Evolutionary conservation across 2,888 invertebrate genomes (phyloP).

Genomic region (Eupithecia subfuscata): DNA sequence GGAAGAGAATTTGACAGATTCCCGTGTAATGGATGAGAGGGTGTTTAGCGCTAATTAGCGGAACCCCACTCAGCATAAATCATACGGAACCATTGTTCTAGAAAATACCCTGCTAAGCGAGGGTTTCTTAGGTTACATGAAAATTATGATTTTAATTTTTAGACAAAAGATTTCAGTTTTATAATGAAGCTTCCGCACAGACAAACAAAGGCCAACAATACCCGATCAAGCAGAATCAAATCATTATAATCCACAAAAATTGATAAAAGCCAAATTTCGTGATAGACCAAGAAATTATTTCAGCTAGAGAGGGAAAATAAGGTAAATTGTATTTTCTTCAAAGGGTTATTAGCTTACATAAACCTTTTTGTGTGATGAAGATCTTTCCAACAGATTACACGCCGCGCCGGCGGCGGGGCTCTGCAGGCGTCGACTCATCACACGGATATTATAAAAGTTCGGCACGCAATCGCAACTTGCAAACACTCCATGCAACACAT

Average conservation of each 20-base stretch:
- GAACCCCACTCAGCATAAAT: conserved; percentile 56
- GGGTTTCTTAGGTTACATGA: neutral
- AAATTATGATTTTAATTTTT: neutral
- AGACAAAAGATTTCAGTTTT: neutral
- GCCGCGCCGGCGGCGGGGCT: neutral
- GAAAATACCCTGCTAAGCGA: conserved; percentile 24
- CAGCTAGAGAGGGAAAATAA: neutral
- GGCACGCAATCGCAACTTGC: neutral
- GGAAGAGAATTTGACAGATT: conserved; percentile 56
- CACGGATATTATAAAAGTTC: neutral
- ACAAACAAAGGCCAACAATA: neutral
- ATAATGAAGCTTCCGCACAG: neutral
- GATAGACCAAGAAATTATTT: neutral
- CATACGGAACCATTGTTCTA: conserved; percentile 57
- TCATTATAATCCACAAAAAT: neutral
- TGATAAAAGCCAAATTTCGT: neutral
- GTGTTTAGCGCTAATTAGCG: conserved; percentile 63
- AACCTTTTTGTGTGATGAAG: conserved; percentile 16
- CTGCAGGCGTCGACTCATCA: neutral
- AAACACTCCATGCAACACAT: neutral
- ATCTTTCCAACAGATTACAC: conserved; percentile 3
- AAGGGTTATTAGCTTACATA: conserved; percentile 11
- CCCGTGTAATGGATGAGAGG: conserved; percentile 62
- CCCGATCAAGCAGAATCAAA: neutral
- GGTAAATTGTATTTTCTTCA: conserved; percentile 11